Percentiles rank a stretch among this genome's conserved stretches.
phyloP scores from a whole-genome alignment of 2,113 vertebrate species.

The Sciurus niger region DNA sequence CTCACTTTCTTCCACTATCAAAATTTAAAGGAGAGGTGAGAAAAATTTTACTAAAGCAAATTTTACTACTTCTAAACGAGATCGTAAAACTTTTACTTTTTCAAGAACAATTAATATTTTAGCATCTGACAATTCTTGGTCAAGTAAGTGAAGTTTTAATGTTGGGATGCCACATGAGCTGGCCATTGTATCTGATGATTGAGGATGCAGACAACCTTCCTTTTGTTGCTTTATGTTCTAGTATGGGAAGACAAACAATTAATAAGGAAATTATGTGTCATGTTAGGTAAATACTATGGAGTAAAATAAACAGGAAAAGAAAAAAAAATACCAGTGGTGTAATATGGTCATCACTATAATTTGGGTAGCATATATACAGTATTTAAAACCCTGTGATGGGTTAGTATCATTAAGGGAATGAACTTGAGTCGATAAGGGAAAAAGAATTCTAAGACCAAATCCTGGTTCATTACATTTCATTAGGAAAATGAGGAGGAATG shows the following conservation, averaged over 20 bases:
- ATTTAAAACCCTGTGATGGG: not conserved
- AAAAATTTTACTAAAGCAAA: not conserved
- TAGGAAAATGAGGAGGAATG: not conserved
- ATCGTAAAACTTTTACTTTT: not conserved
- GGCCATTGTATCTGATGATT: not conserved
- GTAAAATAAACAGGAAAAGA: not conserved
- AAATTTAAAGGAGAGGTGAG: not conserved
- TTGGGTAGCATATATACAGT: too few species aligned
- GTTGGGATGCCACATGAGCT: not conserved
- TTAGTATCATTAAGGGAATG: not conserved
- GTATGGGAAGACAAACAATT: not conserved
- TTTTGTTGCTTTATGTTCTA: not conserved
- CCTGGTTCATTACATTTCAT: not conserved
- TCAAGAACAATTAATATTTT: not conserved
- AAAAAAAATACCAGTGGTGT: not conserved
- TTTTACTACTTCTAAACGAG: not conserved
- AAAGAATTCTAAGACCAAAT: not conserved
- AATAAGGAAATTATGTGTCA: not conserved
- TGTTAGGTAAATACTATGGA: not conserved
- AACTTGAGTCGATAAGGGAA: not conserved
- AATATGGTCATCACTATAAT: not conserved
- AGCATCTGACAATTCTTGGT: not conserved
- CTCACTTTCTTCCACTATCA: not conserved
- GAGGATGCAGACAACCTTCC: not conserved
- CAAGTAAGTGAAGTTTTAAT: not conserved